Percentiles rank a stretch among this genome's conserved stretches.
Conservation (phyloP, 2,888 invertebrate species). For the Venusia cambrica region DNA sequence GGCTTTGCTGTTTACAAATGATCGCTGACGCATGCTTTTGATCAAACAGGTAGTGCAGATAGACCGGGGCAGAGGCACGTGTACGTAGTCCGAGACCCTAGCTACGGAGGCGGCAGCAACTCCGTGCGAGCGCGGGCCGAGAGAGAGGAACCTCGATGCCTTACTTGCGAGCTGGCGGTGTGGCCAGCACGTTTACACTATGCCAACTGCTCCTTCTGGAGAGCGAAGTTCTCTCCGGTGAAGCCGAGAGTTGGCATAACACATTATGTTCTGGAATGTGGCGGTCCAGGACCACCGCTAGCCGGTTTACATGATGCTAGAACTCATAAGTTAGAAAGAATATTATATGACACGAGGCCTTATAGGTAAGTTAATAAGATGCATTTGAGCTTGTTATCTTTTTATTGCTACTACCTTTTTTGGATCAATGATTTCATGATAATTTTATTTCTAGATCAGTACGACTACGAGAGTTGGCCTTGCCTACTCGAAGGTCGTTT, state of each 20-base stretch:
- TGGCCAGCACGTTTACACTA: slow-evolving; percentile 91
- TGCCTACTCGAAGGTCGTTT: slow-evolving; percentile 91
- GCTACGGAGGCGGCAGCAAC: slow-evolving; percentile 81
- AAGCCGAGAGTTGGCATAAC: slow-evolving; percentile 69
- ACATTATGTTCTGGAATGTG: slow-evolving; percentile 92
- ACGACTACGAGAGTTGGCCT: slow-evolving; percentile 87
- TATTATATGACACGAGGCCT: slow-evolving; percentile 88
- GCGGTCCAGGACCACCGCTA: slow-evolving; percentile 94
- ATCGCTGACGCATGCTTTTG: slow-evolving; percentile 26
- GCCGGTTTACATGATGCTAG: slow-evolving; percentile 89
- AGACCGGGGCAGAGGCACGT: slow-evolving; percentile 93
- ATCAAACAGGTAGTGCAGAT: slow-evolving; percentile 86
- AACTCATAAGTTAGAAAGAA: slow-evolving; percentile 88
- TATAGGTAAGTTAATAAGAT: slow-evolving; percentile 70
- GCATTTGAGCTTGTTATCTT: no score
- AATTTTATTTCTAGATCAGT: slow-evolving; percentile 83
- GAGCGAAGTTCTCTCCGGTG: slow-evolving; percentile 85
- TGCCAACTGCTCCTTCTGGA: slow-evolving; percentile 93
- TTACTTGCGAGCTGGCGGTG: slow-evolving; percentile 92
- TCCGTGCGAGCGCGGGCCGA: slow-evolving; percentile 70
- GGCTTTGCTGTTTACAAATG: not conserved
- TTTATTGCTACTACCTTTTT: no score
- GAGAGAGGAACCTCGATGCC: slow-evolving; percentile 89
- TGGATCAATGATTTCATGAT: no score
- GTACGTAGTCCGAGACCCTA: slow-evolving; percentile 90